A percentile compares a stretch with the other conserved stretches of the same genome.
Evolutionary conservation across 1,140 invertebrate species (phyloP).

Genomic region (Drosophila teissieri): DNA sequence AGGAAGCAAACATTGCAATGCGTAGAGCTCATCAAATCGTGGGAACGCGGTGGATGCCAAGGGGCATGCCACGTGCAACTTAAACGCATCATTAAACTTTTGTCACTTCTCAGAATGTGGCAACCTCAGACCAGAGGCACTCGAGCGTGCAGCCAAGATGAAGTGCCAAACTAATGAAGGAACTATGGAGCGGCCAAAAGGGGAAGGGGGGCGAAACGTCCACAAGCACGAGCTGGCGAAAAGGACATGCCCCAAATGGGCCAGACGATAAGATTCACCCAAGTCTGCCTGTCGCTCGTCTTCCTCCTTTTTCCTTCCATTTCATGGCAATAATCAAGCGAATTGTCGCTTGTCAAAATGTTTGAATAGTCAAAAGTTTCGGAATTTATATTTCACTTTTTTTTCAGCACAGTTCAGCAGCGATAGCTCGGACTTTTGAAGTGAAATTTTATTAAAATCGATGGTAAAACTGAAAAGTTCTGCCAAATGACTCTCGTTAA

Average conservation of each 20-base stretch:
- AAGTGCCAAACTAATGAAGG: slow-evolving; percentile 73
- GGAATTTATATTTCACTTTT: slow-evolving; percentile 26
- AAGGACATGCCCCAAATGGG: slow-evolving; percentile 32
- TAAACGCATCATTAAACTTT: slow-evolving; percentile 83
- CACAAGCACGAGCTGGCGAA: slow-evolving; percentile 5
- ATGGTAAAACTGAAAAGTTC: background rate
- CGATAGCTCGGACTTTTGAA: background rate
- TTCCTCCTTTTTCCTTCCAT: slow-evolving; percentile 17
- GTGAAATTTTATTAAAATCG: background rate
- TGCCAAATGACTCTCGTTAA: background rate
- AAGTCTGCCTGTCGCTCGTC: slow-evolving; percentile 11
- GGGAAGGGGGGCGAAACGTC: background rate
- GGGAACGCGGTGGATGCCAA: slow-evolving; percentile 20
- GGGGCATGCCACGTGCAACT: slow-evolving; percentile 56
- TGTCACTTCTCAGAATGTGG: slow-evolving; percentile 65
- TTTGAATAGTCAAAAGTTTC: slow-evolving; percentile 61
- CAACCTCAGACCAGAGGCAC: slow-evolving; percentile 52
- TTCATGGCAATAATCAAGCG: slow-evolving; percentile 68
- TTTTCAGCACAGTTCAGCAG: background rate
- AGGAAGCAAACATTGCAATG: slow-evolving; percentile 40
- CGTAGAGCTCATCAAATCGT: slow-evolving; percentile 42
- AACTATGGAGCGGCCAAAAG: slow-evolving; percentile 10
- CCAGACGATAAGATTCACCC: slow-evolving; percentile 34
- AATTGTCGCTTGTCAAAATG: slow-evolving; percentile 77
- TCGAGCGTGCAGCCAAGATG: slow-evolving; percentile 57